Evolutionary conservation across 2,797 vertebrate genomes (phyloP).

Genomic region (Tokudaia tokunoshimensis): DNA sequence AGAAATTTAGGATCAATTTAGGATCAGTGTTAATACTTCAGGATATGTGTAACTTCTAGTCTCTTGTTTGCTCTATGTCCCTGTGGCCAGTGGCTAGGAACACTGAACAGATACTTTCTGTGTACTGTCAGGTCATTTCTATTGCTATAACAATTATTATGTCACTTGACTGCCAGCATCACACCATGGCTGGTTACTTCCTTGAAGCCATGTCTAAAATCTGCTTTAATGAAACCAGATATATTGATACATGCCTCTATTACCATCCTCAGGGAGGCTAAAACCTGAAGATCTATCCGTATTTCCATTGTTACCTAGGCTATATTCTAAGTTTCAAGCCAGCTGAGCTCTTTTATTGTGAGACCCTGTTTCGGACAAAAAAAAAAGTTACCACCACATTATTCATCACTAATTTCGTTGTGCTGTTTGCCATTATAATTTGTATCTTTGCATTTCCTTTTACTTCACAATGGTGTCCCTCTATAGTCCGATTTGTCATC

Average conservation of each 20-base stretch:
- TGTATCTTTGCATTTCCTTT: neutral
- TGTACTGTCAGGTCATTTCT: neutral
- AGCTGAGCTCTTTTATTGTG: neutral
- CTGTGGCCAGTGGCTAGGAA: neutral
- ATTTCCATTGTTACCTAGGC: neutral
- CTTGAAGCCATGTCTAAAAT: conserved; percentile 9
- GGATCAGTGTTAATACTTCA: neutral
- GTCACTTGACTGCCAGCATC: neutral
- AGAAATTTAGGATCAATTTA: neutral
- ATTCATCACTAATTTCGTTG: neutral
- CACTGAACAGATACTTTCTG: neutral
- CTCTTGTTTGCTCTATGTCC: neutral
- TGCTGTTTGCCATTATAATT: neutral
- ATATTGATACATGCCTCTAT: neutral
- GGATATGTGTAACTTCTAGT: neutral
- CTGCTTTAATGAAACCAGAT: neutral
- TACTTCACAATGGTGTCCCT: neutral
- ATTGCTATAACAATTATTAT: conserved; percentile 14
- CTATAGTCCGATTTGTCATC: neutral
- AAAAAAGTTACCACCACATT: neutral
- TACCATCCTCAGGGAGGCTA: neutral
- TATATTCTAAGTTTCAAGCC: neutral
- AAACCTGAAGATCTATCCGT: neutral
- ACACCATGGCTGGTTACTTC: neutral
- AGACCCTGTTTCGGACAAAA: neutral